Base-by-base conservation (phyloP, 2,797 vertebrate genomes). In the Gadopsis bispinosus region DNA sequence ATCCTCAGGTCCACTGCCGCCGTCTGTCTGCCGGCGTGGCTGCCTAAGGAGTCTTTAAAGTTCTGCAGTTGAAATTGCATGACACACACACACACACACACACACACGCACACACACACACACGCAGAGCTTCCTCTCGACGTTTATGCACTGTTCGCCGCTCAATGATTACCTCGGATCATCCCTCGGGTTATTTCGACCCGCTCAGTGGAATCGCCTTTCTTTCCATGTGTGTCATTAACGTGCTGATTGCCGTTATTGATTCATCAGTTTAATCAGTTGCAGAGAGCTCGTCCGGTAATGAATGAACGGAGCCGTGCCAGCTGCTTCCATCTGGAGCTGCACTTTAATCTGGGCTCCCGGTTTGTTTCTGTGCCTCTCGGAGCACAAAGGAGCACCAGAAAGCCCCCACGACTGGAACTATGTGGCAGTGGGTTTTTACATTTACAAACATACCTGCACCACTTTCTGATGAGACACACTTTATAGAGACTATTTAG, bases 211-310 rank as follows among this genome's bases (percentile, higher is more conserved):
- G 68, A 81, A 88, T 85, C 72, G 73, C 77, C 77, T 85, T 76
- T 89, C 78, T 86, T 90, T 87, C 84, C 80, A 86, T 85, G 86
- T 93, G 88, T 86, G 81, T 90, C 90, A 89, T 91, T 89, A 85
- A 59, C 11, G 61, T 4, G 80, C 89, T 94, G 91, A 93, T 92
- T 94, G 90, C 89, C 69, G 63, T 62, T 91, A 93, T 93, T 83
- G 93, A 94, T 92, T 87, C 71, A 85, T 87, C 91, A 79, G 82
- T 90, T 62, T 81, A 87, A 92, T 90, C 91, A 90, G 85, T 45
- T 29, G 78, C 87, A n/a, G 35, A 62, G 65, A 79, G 16, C 75
- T 60, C 73, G 60, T 37, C 22, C 65, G 12, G 80, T 89, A 88
- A 90, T 92, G 84, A 89, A 76, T 63, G 84, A 80, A 66, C 61